Base-by-base conservation (phyloP, 2,888 invertebrate genomes). In the Ochlodes sylvanus region DNA sequence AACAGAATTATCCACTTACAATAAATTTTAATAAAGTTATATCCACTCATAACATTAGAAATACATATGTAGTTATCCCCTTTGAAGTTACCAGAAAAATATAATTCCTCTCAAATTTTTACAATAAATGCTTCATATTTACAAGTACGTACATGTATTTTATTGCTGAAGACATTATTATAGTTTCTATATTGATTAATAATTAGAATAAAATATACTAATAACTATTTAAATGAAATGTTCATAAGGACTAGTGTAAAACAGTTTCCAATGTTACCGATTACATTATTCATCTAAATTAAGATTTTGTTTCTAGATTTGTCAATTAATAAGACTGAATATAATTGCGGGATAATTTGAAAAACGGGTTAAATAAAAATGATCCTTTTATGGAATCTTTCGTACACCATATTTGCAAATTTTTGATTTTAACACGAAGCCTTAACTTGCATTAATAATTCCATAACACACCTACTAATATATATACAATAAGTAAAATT, bases 221-320 rank as follows among this genome's bases (percentile, higher is more conserved):
- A 81, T 77, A 80, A 82, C 87, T 89, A 90, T 70, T 81, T 81
- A 77, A 88, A 87, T 82, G 88, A 89, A 90, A 90, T 76, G 73
- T 79, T 88, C 82, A 86, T 86, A 90, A 81, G 86, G 91, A 92
- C 91, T 92, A 92, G 92, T 86, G 87, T 90, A 89, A 90, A 89
- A 90, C 90, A 90, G 87, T 82, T 86, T 84, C 88, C 86, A 82
- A 78, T 82, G 79, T 83, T 83, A 68, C 63, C 79, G 77, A 83
- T 82, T 80, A 80, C 74, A 79, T 74, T 79, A 75, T 75, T 27
- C 3, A 77, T 19, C 10, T 19, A 80, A 82, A 38, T 61, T 68
- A 66, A 57, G 55, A 69, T 56, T 72, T 67, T 52, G 38, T 27
- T 57, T 27, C 17, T 17, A 61, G n/a, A 62, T 32, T 44, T n/a